Base-by-base conservation (phyloP, 2,888 invertebrate genomes). In the Kuschelorhynchus macadamiae region DNA sequence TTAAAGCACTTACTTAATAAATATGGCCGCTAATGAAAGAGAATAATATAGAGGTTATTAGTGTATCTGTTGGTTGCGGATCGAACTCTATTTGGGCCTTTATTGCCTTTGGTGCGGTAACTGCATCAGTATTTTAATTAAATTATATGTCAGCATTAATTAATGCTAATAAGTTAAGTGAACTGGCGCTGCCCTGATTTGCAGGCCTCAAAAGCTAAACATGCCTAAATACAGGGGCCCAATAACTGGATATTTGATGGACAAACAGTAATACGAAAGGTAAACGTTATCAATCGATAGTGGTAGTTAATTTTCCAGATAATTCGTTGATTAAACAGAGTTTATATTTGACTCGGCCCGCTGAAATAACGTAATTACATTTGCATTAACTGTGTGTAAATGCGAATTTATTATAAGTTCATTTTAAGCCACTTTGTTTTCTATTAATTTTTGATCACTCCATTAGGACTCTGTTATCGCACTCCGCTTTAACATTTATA, bases 261-360 rank as follows among this genome's bases (percentile, higher is more conserved):
- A 72, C 75, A 77, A 78, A 78, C 76, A 76, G 21, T 56, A 77
- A 77, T 76, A 71, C 73, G 73, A 75, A 76, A 76, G 74, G 76
- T 78, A 77, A 78, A 78, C 73, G 75, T 76, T 77, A 76, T 77
- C 77, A 77, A 76, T 78, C 78, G 78, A 77, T 77, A 72, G 73
- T 70, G 75, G 76, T 71, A 75, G 78, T 76, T 79, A 79, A 78
- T 78, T 78, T 78, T 76, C 77, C 77, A 76, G 73, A 77, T 78
- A 77, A 79, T 79, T 77, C 75, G 76, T 76, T 76, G 74, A 77
- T 76, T 76, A 76, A 77, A 78, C 76, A 75, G 65, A 71, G 72
- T 72, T 75, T 72, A 75, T 71, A 74, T 77, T 75, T 74, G 75
- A 74, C 72, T 75, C 69, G 62, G 49, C 56, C 47, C 71, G 65